These are phyloP conservation scores for Hydrozoanthus gracilis DNA, from an alignment of 92 coral and sea anemone species.

Conservation along the genomic window DNA sequence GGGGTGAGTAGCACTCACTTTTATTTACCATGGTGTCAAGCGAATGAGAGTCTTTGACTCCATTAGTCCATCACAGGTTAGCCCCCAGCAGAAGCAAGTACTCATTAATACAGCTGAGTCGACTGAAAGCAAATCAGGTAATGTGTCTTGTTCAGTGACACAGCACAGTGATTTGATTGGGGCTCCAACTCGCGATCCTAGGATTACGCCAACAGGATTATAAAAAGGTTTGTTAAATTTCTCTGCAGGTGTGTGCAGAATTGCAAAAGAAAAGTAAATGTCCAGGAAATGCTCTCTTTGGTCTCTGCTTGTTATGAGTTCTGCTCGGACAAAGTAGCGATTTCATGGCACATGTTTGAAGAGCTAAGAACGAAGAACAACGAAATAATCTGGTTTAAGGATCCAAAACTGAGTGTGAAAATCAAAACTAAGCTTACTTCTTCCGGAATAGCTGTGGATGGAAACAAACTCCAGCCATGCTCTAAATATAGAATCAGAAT, in stretches of 20 bases:
- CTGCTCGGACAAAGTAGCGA: slow-evolving; percentile 25
- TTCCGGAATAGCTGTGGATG: slow-evolving; percentile 36
- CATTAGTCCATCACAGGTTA: too few relatives aligned
- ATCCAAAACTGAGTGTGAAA: slow-evolving; percentile 11
- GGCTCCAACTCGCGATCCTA: too few relatives aligned
- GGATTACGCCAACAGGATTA: too few relatives aligned
- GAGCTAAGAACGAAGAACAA: slow-evolving; percentile 23
- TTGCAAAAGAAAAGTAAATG: slow-evolving; percentile 37
- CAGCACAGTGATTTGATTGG: too few relatives aligned
- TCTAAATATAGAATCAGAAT: slow-evolving; percentile 43
- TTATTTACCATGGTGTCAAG: too few relatives aligned
- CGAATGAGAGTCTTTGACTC: too few relatives aligned
- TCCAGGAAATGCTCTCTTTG: slow-evolving; percentile 25
- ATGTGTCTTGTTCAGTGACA: too few relatives aligned
- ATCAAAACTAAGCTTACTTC: slow-evolving; percentile 39
- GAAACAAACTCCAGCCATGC: slow-evolving; percentile 22
- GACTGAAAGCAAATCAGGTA: too few relatives aligned
- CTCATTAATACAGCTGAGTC: too few relatives aligned
- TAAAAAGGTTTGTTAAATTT: too few relatives aligned
- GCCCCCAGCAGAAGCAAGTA: too few relatives aligned
- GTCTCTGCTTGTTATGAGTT: slow-evolving; percentile 24
- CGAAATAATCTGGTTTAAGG: slow-evolving; percentile 21
- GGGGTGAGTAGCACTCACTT: too few relatives aligned
- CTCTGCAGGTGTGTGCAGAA: slow-evolving; percentile 22
- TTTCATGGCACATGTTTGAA: slow-evolving; percentile 44